Conservation (phyloP, 2,113 vertebrate genomes). For the Sminthopsis crassicaudata region DNA sequence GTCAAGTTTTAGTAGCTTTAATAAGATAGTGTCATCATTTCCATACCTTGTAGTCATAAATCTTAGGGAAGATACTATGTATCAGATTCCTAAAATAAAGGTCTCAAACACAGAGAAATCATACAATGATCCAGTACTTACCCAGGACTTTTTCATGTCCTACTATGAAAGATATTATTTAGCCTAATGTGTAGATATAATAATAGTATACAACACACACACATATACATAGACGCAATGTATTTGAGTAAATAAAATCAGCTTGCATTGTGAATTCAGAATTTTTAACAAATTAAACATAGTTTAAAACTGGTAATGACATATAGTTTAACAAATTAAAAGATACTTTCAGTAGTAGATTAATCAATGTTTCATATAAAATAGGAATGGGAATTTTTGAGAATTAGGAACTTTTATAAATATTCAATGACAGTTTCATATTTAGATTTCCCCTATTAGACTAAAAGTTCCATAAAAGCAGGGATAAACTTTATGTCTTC, state of each 20-base stretch:
- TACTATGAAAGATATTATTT: not conserved
- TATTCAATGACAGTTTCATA: not conserved
- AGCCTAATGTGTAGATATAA: not conserved
- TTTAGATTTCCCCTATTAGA: not conserved
- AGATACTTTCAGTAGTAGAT: not conserved
- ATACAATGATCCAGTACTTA: not conserved
- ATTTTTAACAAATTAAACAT: not conserved
- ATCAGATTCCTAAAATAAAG: slow-evolving; percentile 12
- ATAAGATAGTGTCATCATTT: slow-evolving; percentile 61
- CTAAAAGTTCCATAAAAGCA: not conserved
- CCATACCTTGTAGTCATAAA: slow-evolving; percentile 34
- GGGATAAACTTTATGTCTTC: not conserved
- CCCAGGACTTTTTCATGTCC: not conserved
- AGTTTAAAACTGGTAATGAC: not conserved
- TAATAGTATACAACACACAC: not conserved
- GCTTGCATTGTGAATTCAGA: not conserved
- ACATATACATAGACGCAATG: not conserved
- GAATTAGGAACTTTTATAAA: not conserved
- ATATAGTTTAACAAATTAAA: not conserved
- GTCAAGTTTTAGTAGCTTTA: slow-evolving; percentile 57
- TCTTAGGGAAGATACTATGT: slow-evolving; percentile 26
- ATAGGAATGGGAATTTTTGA: not conserved
- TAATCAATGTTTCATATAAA: not conserved
- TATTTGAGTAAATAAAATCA: not conserved
- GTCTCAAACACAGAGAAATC: not conserved